Base-by-base conservation (phyloP, 2,113 vertebrate genomes). In the Labrus mixtus region DNA sequence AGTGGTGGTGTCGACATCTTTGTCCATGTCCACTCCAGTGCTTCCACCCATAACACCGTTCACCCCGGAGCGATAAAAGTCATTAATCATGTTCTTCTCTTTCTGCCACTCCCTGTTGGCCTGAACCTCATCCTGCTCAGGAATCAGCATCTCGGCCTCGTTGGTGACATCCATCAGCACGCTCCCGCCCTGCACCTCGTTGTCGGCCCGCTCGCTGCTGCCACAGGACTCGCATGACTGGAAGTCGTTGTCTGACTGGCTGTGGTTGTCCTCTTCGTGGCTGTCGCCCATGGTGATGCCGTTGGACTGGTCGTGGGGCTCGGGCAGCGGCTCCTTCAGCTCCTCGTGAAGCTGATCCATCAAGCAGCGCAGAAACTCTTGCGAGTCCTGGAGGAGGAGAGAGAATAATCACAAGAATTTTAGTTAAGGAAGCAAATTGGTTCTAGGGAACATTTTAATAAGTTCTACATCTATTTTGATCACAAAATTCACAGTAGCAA, bases 291-390 rank as follows among this genome's bases (percentile, higher is more conserved):
- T 78, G 0, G 74, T 83, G 68, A 92, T n/a, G 23, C 76, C 9
- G 46, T 86, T 93, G 54, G 92, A 92, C 41, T 93, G 91, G 87
- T 97, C 96, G 43, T 95, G 95, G 10, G 93, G 87, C 79, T 98
- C 96, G 7, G 95, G 88, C 80, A 96, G 61, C 0, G 90, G 89
- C 79, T 99, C 97, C 86, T 99, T 99, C 71, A 99, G 91, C 83
- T 99, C 98, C 88, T 99, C 98, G 37, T 99, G 98, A 77, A 99
- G 96, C 62, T 99, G 95, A 92, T 99, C 98, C 98, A 99, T 99
- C 59, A 99, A 86, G 83, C 98, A 99, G 69, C 98, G 97, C 79
- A 99, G 92, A 90, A 99, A 99, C 89, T 99, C 98, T 88, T 99
- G 98, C 37, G 98, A 98, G 65, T 99, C 98, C 98, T 99, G 68